Percentiles rank a stretch among this genome's conserved stretches.
Evolutionary conservation across 2,888 invertebrate genomes (phyloP).

Genomic region (Calameuta filiformis): DNA sequence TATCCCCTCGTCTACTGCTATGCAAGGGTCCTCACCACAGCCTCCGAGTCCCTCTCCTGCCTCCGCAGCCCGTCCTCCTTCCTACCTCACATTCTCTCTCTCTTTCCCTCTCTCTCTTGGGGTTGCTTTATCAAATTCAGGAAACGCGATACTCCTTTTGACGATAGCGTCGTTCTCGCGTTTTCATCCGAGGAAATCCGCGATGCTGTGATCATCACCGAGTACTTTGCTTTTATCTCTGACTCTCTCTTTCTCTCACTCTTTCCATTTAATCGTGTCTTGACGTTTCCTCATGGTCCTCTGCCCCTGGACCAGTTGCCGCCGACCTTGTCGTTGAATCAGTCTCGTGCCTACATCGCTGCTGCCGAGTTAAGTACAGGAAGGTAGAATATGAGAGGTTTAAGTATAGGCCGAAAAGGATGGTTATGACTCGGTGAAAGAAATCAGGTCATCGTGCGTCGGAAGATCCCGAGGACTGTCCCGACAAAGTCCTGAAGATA

Average conservation of each 20-base stretch:
- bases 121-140: slow-evolving; percentile 1
- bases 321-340: neutral
- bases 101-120: too few relatives aligned
- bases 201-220: neutral
- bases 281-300: neutral
- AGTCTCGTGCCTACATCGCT: neutral
- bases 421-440: neutral
- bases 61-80: neutral
- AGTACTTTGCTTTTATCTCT: too few relatives aligned
- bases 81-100: neutral
- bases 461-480: neutral
- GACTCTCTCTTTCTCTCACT: too few relatives aligned
- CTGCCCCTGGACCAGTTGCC: neutral
- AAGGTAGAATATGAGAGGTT: neutral
- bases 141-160: slow-evolving; percentile 3
- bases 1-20: neutral
- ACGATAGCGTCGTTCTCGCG: neutral
- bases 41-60: neutral
- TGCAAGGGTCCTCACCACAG: neutral
- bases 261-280: neutral
- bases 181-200: neutral
- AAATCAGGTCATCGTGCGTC: neutral
- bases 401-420: too few relatives aligned
- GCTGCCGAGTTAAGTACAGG: neutral
- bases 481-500: neutral